Conservation (phyloP, 2,888 invertebrate species). For the Trichacis sp. region DNA sequence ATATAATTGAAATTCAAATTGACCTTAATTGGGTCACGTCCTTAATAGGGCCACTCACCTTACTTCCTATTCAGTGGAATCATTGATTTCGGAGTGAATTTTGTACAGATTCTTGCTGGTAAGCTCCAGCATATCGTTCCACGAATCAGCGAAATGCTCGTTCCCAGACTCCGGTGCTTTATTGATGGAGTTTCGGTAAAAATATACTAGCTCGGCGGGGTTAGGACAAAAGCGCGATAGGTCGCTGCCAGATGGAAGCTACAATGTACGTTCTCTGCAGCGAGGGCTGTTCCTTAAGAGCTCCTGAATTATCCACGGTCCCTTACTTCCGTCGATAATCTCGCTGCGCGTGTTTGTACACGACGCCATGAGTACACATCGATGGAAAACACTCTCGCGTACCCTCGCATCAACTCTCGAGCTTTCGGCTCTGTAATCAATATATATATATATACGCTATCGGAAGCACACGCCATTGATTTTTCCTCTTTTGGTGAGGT, state of each 20-base stretch:
- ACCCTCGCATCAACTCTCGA: background rate
- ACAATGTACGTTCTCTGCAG: background rate
- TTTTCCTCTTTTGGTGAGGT: background rate
- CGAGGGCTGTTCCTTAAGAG: background rate
- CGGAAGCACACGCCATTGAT: constrained; percentile 22
- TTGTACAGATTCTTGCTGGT: too few species aligned
- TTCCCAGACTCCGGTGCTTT: background rate
- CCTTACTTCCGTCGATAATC: constrained; percentile 13
- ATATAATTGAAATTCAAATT: too few species aligned
- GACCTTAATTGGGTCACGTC: too few species aligned
- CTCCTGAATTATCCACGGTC: constrained; percentile 10
- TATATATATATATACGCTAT: constrained; percentile 17
- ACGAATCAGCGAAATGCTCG: background rate
- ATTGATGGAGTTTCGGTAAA: background rate
- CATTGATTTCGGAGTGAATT: too few species aligned
- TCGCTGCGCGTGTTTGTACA: constrained; percentile 11
- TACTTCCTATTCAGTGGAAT: too few species aligned
- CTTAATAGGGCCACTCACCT: too few species aligned
- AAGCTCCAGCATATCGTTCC: too few species aligned
- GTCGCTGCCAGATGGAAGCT: background rate
- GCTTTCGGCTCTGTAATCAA: constrained; percentile 16
- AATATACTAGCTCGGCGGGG: background rate
- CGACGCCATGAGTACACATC: constrained; percentile 8
- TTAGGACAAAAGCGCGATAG: background rate
- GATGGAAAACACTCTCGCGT: constrained; percentile 10